Evolutionary conservation across 2,888 invertebrate genomes (phyloP), one percentile per base, ranked within the genome.

Genomic region (Calliopum simillimum): DNA sequence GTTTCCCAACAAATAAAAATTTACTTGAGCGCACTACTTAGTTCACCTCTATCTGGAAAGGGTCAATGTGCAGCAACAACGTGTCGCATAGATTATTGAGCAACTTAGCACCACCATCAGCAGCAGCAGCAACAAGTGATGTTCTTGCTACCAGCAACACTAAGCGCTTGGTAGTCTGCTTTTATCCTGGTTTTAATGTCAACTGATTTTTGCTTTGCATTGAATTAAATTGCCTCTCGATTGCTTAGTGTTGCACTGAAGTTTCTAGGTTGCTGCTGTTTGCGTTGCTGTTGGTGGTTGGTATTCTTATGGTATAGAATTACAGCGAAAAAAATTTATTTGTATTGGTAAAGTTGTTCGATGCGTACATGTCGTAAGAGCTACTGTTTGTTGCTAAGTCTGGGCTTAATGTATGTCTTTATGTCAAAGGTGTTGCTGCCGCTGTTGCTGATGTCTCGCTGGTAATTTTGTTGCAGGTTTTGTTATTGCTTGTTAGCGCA

Each of bases 351-450:
- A 33, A 5, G 33, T 33, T 33, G 33, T 33, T 33, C 23, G 46
- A 25, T 66, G 56, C 63, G 63, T 62, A 47, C 21, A 62, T 21
- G 61, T 14, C 23, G 61, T 46, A 44, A 55, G 12, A 5, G 58
- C 66, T 66, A 66, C 66, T 66, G 66, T 66, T 56, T 46, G 56
- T 14, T 65, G 64, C 64, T 65, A 8, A 23, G n/a, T 11, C 19
- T 16, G 56, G 16, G 16, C n/a, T 66, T 66, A 56, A 47, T 56
- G 66, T 47, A 47, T 56, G 66, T 66, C 58, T 12, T 5, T 13
- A 46, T 66, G 66, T 56, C 66, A 56, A 58, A 68, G 68, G 53
- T 68, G 61, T 44, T 51, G 68, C 68, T 59, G 47, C 19, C 25
- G 65, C 19, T 65, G 62, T 14, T 49, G 49, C 6, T 47, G 44